phyloP scores from a whole-genome alignment of 2,797 vertebrate genomes.

The Iguana delicatissima region DNA sequence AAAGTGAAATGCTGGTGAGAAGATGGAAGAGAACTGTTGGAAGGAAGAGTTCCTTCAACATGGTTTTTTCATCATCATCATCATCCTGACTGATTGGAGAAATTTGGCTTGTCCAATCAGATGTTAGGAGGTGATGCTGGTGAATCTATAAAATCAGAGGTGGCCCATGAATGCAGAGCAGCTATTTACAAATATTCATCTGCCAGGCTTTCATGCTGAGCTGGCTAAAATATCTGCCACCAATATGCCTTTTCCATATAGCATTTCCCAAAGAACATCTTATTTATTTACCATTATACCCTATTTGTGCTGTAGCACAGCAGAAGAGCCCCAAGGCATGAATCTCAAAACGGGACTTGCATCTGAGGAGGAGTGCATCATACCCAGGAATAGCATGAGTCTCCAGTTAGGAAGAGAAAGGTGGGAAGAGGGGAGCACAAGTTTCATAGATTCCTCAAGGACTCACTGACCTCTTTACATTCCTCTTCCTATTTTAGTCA shows the following conservation, averaged over 20 bases:
- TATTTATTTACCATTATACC: neutral
- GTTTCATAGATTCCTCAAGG: neutral
- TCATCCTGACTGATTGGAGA: neutral
- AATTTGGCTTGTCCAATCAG: neutral
- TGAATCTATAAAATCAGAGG: neutral
- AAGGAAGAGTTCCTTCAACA: neutral
- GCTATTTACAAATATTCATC: slow-evolving; percentile 17
- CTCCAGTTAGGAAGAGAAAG: neutral
- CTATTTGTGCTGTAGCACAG: neutral
- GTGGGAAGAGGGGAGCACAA: neutral
- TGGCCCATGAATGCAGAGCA: slow-evolving; percentile 2
- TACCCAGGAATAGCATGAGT: neutral
- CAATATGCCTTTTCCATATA: neutral
- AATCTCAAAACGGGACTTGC: neutral
- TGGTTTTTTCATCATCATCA: neutral
- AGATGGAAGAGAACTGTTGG: neutral
- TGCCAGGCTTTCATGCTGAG: neutral
- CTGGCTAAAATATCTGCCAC: neutral
- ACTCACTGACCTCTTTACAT: neutral
- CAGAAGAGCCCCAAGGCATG: neutral
- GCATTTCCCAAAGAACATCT: neutral
- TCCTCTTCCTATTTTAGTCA: neutral
- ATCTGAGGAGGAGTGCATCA: neutral
- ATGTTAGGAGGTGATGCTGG: neutral
- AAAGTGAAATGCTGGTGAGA: neutral